Base-by-base conservation (phyloP, 1,140 invertebrate species). In the Homarus americanus region DNA sequence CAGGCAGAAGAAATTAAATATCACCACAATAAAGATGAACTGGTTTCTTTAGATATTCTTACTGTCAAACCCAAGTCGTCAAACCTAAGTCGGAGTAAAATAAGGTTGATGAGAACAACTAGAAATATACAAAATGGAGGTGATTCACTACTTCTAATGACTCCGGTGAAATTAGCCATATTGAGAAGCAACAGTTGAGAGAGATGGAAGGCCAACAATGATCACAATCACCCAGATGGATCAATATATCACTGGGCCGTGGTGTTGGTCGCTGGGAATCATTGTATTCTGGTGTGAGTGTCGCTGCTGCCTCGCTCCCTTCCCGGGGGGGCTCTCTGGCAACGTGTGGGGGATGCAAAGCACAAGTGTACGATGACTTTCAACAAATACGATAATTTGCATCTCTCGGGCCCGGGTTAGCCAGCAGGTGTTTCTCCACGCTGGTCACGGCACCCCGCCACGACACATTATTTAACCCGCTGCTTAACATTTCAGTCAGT, bases 301-400 rank as follows among this genome's bases (percentile, higher is more conserved):
- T n/a, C n/a, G n/a, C n/a, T n/a, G n/a, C 44, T 49, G 41, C 24
- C 78, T 44, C 34, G 28, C n/a, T 53, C 28, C 49, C 15, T n/a
- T 63, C 49, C 53, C 79, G 36, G 24, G 32, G 32, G 79, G 49
- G 79, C 20, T 5, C 28, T 32, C n/a, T 2, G 4, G 44, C 79
- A 41, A 82, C 79, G 79, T 82, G 79, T 63, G 79, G 38, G 32
- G 79, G 79, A 53, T 82, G 79, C 17, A 53, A 82, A 82, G 44
- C 38, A 82, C 28, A 36, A 17, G 9, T 82, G 49, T 34, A 82
- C 79, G 79, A 82, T 82, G 63, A 82, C 79, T 82, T 49, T 82
- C 63, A 36, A 82, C 79, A 58, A 15, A 58, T 63, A 53, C 49
- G 32, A 63, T 82, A 53, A 63, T 82, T 82, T 58, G 38, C 79